Evolutionary conservation across 2,113 vertebrate species (phyloP).

Genomic region (Donacobius atricapilla): DNA sequence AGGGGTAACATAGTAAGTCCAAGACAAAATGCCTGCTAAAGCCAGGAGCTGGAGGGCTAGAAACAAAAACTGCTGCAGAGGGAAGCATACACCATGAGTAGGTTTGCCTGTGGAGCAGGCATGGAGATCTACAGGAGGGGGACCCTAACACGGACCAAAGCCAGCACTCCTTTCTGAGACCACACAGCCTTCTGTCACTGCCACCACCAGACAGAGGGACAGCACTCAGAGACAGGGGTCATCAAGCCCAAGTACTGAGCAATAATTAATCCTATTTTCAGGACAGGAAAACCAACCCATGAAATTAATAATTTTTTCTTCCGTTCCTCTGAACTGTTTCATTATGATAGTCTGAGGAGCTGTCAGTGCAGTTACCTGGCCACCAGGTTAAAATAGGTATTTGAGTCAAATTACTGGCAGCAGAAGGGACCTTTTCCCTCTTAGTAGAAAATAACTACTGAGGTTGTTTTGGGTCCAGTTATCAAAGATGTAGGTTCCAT

Average conservation of each 20-base stretch:
- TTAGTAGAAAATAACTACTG: neutral
- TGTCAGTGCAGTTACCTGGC: neutral
- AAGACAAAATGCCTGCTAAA: neutral
- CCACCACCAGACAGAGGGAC: neutral
- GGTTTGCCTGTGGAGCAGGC: fast-evolving
- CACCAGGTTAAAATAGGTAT: neutral
- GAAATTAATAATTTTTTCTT: neutral
- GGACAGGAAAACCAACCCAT: neutral
- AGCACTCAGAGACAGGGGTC: too few species aligned
- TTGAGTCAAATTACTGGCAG: neutral
- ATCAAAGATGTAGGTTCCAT: neutral
- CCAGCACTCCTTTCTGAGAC: neutral
- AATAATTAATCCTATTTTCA: neutral
- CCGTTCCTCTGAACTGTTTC: neutral
- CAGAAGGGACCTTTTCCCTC: neutral
- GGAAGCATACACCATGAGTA: neutral
- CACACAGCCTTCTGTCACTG: neutral
- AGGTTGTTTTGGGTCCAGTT: neutral
- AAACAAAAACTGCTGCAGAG: neutral
- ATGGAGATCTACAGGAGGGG: neutral
- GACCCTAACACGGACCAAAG: neutral
- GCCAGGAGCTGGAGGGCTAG: neutral
- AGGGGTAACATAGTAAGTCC: neutral
- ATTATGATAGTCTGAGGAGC: neutral
- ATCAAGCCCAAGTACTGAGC: neutral